phyloP scores from a whole-genome alignment of 2,888 invertebrate species.

The Eristalis intricaria region DNA sequence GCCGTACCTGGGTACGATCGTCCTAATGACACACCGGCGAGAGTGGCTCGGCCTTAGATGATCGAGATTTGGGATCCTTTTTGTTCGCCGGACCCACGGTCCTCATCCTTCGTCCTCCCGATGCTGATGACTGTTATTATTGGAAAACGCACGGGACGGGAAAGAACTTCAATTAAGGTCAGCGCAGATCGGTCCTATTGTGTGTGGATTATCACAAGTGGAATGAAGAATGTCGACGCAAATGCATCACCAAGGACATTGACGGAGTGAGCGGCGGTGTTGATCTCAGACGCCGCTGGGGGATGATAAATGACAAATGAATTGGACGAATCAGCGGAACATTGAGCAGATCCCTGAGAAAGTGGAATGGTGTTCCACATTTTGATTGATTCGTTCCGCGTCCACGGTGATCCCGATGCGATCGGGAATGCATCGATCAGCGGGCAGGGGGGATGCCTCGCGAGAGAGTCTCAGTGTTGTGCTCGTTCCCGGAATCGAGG shows the following conservation, averaged over 20 bases:
- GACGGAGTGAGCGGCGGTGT: constrained; percentile 16
- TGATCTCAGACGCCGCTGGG: constrained; percentile 55
- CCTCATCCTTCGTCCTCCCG: constrained; percentile 29
- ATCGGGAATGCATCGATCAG: not conserved
- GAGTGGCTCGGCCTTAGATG: constrained; percentile 33
- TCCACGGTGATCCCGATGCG: constrained; percentile 14
- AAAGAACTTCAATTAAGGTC: constrained; percentile 60
- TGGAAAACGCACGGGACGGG: not conserved
- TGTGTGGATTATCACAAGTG: constrained; percentile 68
- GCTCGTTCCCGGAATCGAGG: not conserved
- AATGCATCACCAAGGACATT: constrained; percentile 54
- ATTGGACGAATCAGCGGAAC: constrained; percentile 61
- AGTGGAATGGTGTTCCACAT: constrained; percentile 5
- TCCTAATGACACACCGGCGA: constrained; percentile 69
- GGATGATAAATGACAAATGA: constrained; percentile 66
- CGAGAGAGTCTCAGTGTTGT: not conserved
- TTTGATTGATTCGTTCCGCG: constrained; percentile 71
- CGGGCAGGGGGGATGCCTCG: not conserved
- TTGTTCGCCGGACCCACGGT: constrained; percentile 23
- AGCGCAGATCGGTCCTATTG: constrained; percentile 52
- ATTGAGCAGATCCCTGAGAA: not conserved
- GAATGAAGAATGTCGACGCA: constrained; percentile 68
- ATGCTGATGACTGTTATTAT: constrained; percentile 68
- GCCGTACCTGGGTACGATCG: constrained; percentile 51
- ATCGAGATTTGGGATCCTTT: constrained; percentile 19